Conservation (phyloP, 2,113 vertebrate genomes). For the Redunca redunca region DNA sequence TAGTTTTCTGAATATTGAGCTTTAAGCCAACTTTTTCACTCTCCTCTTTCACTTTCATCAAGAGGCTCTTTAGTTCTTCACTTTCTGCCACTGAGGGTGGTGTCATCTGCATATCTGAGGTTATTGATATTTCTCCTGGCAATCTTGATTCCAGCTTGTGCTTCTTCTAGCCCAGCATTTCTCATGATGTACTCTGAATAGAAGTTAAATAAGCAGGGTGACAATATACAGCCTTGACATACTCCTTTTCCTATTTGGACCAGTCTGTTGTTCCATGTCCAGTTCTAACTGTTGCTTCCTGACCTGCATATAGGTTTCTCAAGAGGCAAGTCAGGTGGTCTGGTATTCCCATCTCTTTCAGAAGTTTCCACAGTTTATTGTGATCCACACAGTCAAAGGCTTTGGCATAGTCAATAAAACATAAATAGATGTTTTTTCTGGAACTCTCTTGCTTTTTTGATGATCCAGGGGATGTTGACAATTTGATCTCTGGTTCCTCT, state of each 20-base stretch:
- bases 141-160: background rate
- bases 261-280: background rate
- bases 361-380: background rate
- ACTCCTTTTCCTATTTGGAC: background rate
- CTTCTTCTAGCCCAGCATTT: background rate
- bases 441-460: too few species aligned
- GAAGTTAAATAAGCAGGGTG: background rate
- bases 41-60: background rate
- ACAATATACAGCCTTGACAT: background rate
- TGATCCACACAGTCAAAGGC: background rate
- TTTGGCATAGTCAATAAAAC: background rate
- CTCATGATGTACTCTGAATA: background rate
- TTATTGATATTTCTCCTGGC: background rate
- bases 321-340: background rate
- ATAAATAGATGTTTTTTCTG: background rate
- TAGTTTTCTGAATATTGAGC: background rate
- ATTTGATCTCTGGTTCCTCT: too few species aligned
- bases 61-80: background rate
- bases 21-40: background rate
- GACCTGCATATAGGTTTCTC: background rate
- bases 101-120: background rate
- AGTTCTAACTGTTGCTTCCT: background rate
- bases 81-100: background rate
- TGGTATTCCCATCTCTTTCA: background rate
- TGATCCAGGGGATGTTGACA: too few species aligned